Conservation (phyloP, 2,113 vertebrate species). For the Gallinago jamesoni region DNA sequence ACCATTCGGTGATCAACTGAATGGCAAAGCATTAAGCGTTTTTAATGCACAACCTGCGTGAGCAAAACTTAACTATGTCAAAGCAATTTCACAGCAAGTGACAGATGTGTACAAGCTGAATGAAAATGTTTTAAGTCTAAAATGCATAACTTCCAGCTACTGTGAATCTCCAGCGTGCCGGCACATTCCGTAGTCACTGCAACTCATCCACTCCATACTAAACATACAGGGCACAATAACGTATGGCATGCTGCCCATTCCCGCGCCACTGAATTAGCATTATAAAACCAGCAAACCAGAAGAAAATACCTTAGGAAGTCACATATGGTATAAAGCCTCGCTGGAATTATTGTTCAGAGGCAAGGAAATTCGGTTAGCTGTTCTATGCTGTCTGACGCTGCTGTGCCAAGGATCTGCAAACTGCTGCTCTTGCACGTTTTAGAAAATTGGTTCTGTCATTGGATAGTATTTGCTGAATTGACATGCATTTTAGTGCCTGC, state of each 20-base stretch:
- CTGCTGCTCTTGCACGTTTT: neutral
- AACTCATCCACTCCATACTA: neutral
- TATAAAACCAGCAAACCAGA: neutral
- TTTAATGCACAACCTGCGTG: rapidly evolving
- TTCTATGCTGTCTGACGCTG: neutral
- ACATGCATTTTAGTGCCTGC: neutral
- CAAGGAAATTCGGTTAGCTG: neutral
- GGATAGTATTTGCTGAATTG: neutral
- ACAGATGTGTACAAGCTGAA: neutral
- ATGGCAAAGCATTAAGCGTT: neutral
- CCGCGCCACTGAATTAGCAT: neutral
- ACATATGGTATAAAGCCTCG: neutral
- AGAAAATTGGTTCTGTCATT: neutral
- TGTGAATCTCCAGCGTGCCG: neutral
- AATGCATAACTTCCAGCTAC: neutral
- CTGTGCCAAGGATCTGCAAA: neutral
- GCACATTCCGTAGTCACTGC: neutral
- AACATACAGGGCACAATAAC: neutral
- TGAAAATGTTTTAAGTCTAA: neutral
- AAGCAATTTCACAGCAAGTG: neutral
- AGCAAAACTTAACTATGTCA: neutral
- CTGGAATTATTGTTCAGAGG: neutral
- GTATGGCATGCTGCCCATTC: neutral
- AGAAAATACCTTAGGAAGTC: neutral
- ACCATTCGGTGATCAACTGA: neutral